These are phyloP conservation scores for Pelobates cultripes DNA, from an alignment of 2,797 vertebrate species.

Conservation along the genomic window DNA sequence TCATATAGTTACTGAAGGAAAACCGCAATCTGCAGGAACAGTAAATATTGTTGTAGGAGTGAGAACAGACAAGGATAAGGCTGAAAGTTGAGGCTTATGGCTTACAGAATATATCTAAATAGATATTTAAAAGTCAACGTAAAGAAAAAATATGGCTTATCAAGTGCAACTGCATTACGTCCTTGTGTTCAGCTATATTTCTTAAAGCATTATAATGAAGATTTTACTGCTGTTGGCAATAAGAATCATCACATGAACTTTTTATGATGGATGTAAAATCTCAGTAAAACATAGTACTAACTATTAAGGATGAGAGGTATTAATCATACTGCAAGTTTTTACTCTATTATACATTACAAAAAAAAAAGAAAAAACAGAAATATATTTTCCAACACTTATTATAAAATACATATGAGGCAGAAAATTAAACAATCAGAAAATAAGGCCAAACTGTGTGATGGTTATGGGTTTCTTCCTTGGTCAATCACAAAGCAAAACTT, in stretches of 20 bases:
- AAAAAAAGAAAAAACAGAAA: background rate
- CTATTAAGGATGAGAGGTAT: background rate
- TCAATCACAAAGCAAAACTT: too few relatives aligned
- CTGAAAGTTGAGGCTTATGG: constrained; percentile 38
- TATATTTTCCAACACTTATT: background rate
- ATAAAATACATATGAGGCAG: too few relatives aligned
- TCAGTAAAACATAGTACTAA: background rate
- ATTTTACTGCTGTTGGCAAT: constrained; percentile 38
- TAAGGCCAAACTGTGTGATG: too few relatives aligned
- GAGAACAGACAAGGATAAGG: constrained; percentile 50
- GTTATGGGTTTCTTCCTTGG: too few relatives aligned
- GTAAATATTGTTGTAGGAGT: constrained; percentile 56
- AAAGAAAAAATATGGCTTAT: constrained; percentile 45
- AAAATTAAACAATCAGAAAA: too few relatives aligned
- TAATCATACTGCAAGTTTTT: background rate
- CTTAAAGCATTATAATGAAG: constrained; percentile 43
- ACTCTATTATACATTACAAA: background rate
- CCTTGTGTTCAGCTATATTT: constrained; percentile 48
- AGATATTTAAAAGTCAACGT: constrained; percentile 50
- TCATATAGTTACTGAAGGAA: constrained; percentile 54
- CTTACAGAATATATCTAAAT: constrained; percentile 39
- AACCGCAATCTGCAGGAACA: constrained; percentile 51
- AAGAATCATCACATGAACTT: background rate
- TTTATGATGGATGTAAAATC: background rate
- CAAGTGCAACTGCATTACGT: constrained; percentile 30